These are phyloP conservation scores for Trissolcus basalis DNA, from an alignment of 1,140 invertebrate genomes.

Conservation along the genomic window DNA sequence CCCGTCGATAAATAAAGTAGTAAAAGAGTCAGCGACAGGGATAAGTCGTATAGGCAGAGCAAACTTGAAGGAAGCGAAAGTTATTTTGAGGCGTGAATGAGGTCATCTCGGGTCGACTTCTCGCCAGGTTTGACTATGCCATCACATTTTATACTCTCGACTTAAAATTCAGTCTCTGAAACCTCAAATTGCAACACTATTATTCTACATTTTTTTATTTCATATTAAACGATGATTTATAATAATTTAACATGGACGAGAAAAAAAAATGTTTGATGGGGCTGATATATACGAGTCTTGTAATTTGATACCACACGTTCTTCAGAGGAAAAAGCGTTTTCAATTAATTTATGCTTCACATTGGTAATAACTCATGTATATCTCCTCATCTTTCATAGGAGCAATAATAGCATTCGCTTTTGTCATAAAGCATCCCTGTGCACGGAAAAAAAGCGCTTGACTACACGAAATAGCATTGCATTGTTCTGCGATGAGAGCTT, in stretches of 20 bases:
- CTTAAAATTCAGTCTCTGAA: background rate
- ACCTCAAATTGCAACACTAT: too few relatives aligned
- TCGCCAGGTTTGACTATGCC: slow-evolving; percentile 39
- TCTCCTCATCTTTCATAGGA: slow-evolving; percentile 15
- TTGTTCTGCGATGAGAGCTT: slow-evolving; percentile 23
- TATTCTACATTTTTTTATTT: background rate
- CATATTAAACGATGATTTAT: too few relatives aligned
- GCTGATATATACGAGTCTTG: background rate
- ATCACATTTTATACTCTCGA: slow-evolving; percentile 42
- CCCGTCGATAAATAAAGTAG: slow-evolving; percentile 49
- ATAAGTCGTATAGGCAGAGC: slow-evolving; percentile 48
- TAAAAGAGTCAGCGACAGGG: slow-evolving; percentile 50
- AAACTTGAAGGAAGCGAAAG: slow-evolving; percentile 56
- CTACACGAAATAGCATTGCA: slow-evolving; percentile 26
- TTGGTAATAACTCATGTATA: slow-evolving; percentile 34
- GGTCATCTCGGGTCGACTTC: slow-evolving; percentile 64
- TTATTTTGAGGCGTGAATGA: slow-evolving; percentile 67
- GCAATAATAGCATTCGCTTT: slow-evolving; percentile 26
- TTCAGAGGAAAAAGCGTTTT: too few relatives aligned
- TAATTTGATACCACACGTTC: slow-evolving; percentile 1
- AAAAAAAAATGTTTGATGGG: background rate
- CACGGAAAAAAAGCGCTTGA: slow-evolving; percentile 17
- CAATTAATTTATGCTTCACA: slow-evolving; percentile 38
- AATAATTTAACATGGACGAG: too few relatives aligned
- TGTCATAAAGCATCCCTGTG: slow-evolving; percentile 28